Evolutionary conservation across 2,888 invertebrate genomes (phyloP), one percentile per base, ranked within the genome.

Genomic region (Limenitis camilla): DNA sequence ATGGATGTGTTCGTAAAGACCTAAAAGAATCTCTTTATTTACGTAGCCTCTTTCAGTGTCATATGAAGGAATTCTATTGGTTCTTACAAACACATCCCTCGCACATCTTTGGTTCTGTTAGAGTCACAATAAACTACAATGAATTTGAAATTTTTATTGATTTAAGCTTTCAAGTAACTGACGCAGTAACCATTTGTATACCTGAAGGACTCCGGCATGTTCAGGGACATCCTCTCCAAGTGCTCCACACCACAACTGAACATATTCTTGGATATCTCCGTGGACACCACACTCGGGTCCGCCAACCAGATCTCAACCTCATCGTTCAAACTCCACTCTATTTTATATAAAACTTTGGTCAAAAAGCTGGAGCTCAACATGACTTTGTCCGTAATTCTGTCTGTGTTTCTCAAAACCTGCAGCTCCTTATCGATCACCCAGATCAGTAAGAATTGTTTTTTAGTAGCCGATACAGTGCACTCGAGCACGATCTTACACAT

Each of bases 371-470:
- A 83, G 44, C 81, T 76, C n/a, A 88, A 61, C 40, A 71, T 70
- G 28, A 85, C 69, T 61, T 69, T 76, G 10, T 78, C 76, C 56
- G 61, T 67, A 52, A 71, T 73, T 29, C 60, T 69, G 6, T 69
- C 69, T 36, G 55, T 72, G 41, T 78, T 78, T 54, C 76, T 74
- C 9, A 89, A 66, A 9, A 91, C 78, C 67, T 89, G 82, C 9
- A 92, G 71, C 53, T 89, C 85, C 62, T 89, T 90, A 64, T 92
- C 91, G 72, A 91, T 84, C 1, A 91, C 76, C 91, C 91, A 91
- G 40, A 92, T 72, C 2, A 91, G 71, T 29, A 92, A 58, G 67
- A 84, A 89, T 61, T 91, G 87, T 49, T 76, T 87, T 33, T 81
- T 77, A 11, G 69, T 64, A 1, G 80, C 66, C 0, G 86, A 76